Conservation (phyloP, 2,888 invertebrate species). For the Ellobium chinense region DNA sequence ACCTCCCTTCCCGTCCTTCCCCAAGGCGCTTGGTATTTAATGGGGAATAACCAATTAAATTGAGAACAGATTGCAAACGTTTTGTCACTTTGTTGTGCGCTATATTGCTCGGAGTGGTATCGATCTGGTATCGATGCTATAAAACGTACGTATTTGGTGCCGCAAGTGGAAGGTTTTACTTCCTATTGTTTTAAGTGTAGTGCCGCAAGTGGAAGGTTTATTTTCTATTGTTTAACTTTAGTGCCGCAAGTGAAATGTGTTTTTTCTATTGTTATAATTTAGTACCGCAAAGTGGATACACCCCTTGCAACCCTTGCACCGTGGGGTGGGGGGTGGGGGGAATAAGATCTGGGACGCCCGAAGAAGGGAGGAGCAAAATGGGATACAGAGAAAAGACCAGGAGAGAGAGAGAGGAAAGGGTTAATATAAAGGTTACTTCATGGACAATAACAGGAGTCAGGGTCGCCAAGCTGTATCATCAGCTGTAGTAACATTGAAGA, state of each 20-base stretch:
- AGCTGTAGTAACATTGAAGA: no score
- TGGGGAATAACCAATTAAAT: slow-evolving; percentile 6
- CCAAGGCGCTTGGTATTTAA: not conserved
- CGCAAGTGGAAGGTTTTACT: slow-evolving; percentile 12
- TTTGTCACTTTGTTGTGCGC: slow-evolving; percentile 12
- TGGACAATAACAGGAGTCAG: no score
- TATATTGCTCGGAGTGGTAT: slow-evolving; percentile 11
- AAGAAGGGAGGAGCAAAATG: no score
- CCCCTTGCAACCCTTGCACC: not conserved
- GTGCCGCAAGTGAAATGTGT: no score
- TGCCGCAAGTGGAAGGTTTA: slow-evolving; percentile 1
- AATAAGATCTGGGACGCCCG: no score
- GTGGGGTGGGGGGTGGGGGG: no score
- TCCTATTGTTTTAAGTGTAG: slow-evolving; percentile 4
- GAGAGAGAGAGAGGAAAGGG: no score
- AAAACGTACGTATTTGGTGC: no score
- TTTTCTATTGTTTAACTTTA: slow-evolving; percentile 4
- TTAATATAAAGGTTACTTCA: no score
- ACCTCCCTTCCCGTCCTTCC: not conserved
- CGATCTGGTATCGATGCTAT: no score
- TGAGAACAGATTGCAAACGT: slow-evolving; percentile 12
- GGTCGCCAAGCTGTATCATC: no score
- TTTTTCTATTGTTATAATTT: slow-evolving; percentile 8
- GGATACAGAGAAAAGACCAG: no score
- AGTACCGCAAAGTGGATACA: slow-evolving; percentile 10